Evolutionary conservation across 2,113 vertebrate genomes (phyloP).

Genomic region (Leucopsar rothschildi): DNA sequence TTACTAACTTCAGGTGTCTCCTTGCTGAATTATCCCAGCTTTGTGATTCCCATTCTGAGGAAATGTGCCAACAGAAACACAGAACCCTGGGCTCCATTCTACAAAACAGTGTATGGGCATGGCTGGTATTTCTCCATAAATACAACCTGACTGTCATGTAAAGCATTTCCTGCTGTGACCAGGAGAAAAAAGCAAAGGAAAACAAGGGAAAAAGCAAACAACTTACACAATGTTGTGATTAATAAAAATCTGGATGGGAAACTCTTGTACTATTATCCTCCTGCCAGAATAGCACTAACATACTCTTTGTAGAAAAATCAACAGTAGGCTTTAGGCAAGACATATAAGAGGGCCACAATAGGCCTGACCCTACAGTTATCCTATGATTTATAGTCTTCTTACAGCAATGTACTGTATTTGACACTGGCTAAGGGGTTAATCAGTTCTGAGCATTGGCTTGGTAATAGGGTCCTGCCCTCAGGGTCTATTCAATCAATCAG

Average conservation of each 20-base stretch:
- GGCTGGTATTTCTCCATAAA: neutral
- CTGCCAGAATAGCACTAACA: neutral
- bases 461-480: conserved; percentile 60
- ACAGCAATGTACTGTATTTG: conserved; percentile 51
- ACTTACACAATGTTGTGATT: neutral
- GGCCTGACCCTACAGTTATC: conserved; percentile 58
- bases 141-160: neutral
- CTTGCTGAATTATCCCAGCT: neutral
- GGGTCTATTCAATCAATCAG: conserved; percentile 63
- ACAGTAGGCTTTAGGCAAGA: conserved; percentile 44
- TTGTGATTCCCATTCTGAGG: neutral
- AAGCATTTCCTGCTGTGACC: neutral
- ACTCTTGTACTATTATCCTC: neutral
- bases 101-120: rapidly evolving
- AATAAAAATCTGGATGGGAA: neutral
- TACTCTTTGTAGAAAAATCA: conserved; percentile 20
- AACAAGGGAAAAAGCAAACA: neutral
- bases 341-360: conserved; percentile 12
- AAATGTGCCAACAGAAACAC: neutral
- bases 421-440: conserved; percentile 62
- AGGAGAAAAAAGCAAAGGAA: neutral
- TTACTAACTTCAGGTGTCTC: neutral
- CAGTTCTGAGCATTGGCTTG: conserved; percentile 54
- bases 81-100: neutral
- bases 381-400: conserved; percentile 57